Percentiles rank a stretch among this genome's conserved stretches.
phyloP scores from a whole-genome alignment of 2,113 vertebrate species.

The Chamaea fasciata region DNA sequence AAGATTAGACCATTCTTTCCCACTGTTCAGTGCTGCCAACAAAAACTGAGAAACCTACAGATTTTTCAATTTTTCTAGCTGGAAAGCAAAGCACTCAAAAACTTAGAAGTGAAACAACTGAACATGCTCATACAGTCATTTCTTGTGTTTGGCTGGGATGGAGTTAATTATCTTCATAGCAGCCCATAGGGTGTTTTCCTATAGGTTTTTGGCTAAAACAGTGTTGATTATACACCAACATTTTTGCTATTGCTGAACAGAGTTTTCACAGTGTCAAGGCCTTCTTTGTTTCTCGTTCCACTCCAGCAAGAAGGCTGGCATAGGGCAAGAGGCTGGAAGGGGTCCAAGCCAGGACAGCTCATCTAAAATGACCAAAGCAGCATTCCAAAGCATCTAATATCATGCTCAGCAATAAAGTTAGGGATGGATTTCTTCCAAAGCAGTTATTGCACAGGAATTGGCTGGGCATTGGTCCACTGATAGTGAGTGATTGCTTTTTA shows the following conservation, averaged over 20 bases:
- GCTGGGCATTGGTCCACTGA: background rate
- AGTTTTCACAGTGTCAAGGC: background rate
- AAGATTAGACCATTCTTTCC: background rate
- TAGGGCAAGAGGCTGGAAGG: background rate
- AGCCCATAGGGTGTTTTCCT: fast-evolving
- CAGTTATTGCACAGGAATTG: background rate
- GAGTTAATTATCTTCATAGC: background rate
- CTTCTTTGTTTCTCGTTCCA: background rate
- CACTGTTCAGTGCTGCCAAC: background rate
- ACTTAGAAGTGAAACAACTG: background rate
- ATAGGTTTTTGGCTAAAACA: background rate
- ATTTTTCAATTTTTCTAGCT: background rate
- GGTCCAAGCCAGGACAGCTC: background rate
- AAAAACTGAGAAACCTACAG: background rate
- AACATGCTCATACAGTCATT: background rate
- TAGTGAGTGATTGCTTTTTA: background rate
- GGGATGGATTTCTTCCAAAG: background rate
- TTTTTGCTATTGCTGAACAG: background rate
- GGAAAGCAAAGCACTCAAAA: background rate
- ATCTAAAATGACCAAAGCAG: background rate
- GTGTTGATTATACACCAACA: background rate
- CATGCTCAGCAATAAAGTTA: background rate
- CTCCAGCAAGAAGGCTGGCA: background rate
- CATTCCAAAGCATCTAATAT: background rate
- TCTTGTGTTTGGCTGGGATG: background rate